Evolutionary conservation across 2,888 invertebrate species (phyloP).

Genomic region (Rhingia rostrata): DNA sequence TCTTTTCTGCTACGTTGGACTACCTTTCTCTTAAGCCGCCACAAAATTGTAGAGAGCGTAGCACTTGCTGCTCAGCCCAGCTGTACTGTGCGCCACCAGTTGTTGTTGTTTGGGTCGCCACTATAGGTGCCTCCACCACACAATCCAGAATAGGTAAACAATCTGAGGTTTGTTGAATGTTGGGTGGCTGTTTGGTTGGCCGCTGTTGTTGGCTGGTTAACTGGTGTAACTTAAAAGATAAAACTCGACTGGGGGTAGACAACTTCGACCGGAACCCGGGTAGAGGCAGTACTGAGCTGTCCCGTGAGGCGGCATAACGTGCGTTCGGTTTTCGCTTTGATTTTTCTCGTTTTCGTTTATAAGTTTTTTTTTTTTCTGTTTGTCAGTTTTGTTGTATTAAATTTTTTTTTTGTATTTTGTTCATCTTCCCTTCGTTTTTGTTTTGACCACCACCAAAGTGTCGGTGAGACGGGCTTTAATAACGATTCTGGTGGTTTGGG

Average conservation of each 20-base stretch:
- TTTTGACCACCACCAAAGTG: conserved; percentile 30
- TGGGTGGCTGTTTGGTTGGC: conserved; percentile 72
- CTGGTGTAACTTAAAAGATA: conserved; percentile 70
- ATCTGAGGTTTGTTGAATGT: conserved; percentile 70
- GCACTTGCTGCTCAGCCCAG: not conserved
- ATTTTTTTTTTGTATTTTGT: conserved; percentile 12
- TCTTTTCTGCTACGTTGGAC: conserved; percentile 13
- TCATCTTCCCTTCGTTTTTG: conserved; percentile 29
- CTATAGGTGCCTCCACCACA: conserved; percentile 60
- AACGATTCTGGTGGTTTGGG: conserved; percentile 7
- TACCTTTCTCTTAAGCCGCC: conserved; percentile 57
- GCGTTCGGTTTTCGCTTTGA: conserved; percentile 69
- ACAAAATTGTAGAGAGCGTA: not conserved
- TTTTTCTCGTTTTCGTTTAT: conserved; percentile 53
- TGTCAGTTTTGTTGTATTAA: conserved; percentile 1
- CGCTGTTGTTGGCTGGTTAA: conserved; percentile 64
- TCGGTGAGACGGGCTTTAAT: conserved; percentile 13
- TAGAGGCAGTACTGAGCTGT: conserved; percentile 74
- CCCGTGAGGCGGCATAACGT: conserved; percentile 75
- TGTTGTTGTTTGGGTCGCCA: conserved; percentile 20
- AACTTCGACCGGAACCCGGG: conserved; percentile 71
- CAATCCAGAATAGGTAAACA: conserved; percentile 65
- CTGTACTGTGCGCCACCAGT: not conserved
- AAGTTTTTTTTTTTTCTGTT: conserved; percentile 29
- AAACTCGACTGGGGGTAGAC: conserved; percentile 73